Conservation (phyloP, 2,888 invertebrate species). For the Peribatodes rhomboidaria region DNA sequence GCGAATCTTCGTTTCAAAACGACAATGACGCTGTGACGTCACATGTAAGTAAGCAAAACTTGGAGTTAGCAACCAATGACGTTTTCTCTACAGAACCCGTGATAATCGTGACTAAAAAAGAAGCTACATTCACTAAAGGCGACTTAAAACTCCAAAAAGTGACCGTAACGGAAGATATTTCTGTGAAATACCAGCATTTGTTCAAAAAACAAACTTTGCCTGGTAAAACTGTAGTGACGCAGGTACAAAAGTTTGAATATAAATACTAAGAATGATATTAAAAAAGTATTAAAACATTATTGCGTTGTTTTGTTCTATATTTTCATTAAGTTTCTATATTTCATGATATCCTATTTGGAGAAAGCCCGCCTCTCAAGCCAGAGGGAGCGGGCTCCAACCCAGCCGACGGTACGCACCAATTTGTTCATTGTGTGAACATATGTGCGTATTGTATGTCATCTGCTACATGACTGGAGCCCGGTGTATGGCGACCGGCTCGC, state of each 20-base stretch:
- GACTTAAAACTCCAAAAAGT: slow-evolving; percentile 73
- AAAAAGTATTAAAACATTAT: too few species aligned
- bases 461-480: too few species aligned
- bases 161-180: slow-evolving; percentile 71
- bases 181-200: slow-evolving; percentile 74
- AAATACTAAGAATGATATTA: slow-evolving; percentile 58
- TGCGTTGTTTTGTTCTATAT: not conserved
- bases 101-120: slow-evolving; percentile 69
- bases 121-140: slow-evolving; percentile 67
- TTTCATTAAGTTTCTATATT: slow-evolving; percentile 18
- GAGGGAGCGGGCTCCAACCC: too few species aligned
- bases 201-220: slow-evolving; percentile 70
- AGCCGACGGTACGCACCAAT: too few species aligned
- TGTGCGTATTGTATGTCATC: too few species aligned
- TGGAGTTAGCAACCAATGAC: too few species aligned
- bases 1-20: too few species aligned
- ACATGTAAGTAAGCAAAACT: too few species aligned
- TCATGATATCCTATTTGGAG: not conserved
- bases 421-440: too few species aligned
- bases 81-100: slow-evolving; percentile 64
- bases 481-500: too few species aligned
- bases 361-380: too few species aligned
- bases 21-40: too few species aligned
- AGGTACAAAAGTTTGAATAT: slow-evolving; percentile 71
- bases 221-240: slow-evolving; percentile 70